phyloP scores from a whole-genome alignment of 2,888 invertebrate species.

The Ophion obscuratus region DNA sequence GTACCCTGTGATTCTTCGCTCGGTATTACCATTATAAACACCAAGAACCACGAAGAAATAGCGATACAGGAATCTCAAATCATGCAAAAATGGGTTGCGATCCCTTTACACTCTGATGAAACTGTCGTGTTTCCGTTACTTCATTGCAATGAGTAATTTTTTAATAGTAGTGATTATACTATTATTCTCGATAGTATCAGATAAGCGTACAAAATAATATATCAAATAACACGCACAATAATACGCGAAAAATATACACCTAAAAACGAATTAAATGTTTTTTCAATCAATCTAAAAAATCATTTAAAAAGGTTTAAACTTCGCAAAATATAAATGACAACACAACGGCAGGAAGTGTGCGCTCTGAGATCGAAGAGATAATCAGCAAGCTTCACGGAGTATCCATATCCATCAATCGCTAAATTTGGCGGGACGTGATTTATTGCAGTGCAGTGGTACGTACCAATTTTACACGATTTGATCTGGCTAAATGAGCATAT shows the following conservation, averaged over 20 bases:
- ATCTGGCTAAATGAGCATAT: too few relatives aligned
- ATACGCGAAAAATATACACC: slow-evolving; percentile 1
- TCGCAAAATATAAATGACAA: slow-evolving; percentile 3
- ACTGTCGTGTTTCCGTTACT: too few relatives aligned
- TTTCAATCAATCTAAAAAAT: neutral
- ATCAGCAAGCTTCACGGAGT: neutral
- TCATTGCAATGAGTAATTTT: neutral
- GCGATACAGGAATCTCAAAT: too few relatives aligned
- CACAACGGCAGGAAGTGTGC: slow-evolving; percentile 5
- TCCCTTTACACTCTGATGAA: too few relatives aligned
- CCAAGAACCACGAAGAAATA: too few relatives aligned
- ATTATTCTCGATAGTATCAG: neutral
- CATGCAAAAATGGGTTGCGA: too few relatives aligned
- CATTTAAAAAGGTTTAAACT: neutral
- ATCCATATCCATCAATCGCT: neutral
- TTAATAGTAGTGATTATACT: slow-evolving; percentile 1
- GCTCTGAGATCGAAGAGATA: neutral
- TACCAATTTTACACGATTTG: too few relatives aligned
- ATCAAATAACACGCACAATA: slow-evolving; percentile 2
- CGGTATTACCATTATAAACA: too few relatives aligned
- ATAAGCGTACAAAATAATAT: neutral
- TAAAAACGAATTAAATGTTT: neutral
- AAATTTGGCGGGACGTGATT: neutral
- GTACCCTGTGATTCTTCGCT: too few relatives aligned
- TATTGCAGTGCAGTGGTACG: too few relatives aligned